These are phyloP conservation scores for Bicyclus anynana DNA, from an alignment of 1,140 invertebrate genomes.

Conservation along the genomic window DNA sequence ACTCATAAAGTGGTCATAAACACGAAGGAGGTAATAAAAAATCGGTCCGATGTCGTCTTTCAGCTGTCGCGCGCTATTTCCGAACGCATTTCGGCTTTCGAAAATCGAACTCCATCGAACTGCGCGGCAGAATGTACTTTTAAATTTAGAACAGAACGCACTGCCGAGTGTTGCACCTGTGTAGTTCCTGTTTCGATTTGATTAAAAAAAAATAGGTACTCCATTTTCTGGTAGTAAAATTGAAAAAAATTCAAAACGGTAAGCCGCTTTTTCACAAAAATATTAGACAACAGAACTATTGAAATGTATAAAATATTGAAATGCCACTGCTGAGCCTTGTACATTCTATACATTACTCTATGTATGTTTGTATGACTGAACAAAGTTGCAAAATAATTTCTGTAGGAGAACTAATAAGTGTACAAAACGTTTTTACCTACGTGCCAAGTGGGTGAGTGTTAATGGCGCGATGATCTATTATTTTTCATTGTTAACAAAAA, in stretches of 20 bases:
- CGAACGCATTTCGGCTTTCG: conserved; percentile 54
- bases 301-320: too few species aligned
- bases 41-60: conserved; percentile 61
- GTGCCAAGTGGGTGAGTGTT: conserved; percentile 70
- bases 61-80: conserved; percentile 73
- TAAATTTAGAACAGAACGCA: conserved; percentile 51
- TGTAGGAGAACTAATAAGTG: background rate
- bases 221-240: too few species aligned
- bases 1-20: conserved; percentile 72
- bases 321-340: too few species aligned
- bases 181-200: conserved; percentile 18
- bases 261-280: background rate
- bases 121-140: conserved; percentile 38
- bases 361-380: too few species aligned
- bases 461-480: conserved; percentile 45
- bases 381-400: background rate
- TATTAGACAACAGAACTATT: too few species aligned
- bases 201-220: conserved; percentile 8
- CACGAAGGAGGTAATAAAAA: conserved; percentile 72
- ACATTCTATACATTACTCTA: too few species aligned
- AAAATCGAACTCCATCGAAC: conserved; percentile 69
- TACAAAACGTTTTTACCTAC: conserved; percentile 11
- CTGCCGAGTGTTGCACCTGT: conserved; percentile 23
- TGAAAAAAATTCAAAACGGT: too few species aligned
- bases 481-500: conserved; percentile 23